phyloP scores from a whole-genome alignment of 2,888 invertebrate species.

The Ctena decussata region DNA sequence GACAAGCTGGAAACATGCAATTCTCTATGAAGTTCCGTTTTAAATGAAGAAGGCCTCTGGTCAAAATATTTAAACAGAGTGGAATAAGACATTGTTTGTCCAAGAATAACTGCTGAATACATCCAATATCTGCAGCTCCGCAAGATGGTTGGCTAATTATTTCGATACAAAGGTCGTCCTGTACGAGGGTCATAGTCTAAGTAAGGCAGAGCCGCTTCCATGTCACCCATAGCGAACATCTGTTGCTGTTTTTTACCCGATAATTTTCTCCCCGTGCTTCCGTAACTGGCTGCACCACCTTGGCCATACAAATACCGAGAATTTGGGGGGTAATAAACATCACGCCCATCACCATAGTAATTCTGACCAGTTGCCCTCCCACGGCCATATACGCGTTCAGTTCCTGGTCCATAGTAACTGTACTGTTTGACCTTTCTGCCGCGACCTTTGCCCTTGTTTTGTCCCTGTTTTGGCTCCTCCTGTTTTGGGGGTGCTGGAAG shows the following conservation, averaged over 20 bases:
- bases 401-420: slow-evolving; percentile 44
- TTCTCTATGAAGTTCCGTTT: too few species aligned
- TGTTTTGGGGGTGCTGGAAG: slow-evolving; percentile 36
- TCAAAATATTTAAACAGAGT: too few species aligned
- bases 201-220: slow-evolving; percentile 49
- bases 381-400: slow-evolving; percentile 43
- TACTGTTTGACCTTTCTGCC: slow-evolving; percentile 27
- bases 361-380: slow-evolving; percentile 39
- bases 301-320: slow-evolving; percentile 1
- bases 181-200: slow-evolving; percentile 28
- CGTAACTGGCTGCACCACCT: slow-evolving; percentile 12
- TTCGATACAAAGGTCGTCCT: not conserved
- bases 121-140: too few species aligned
- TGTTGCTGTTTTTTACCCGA: not conserved
- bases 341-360: slow-evolving; percentile 59
- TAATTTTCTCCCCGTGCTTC: not conserved
- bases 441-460: not conserved
- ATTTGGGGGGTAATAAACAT: slow-evolving; percentile 43
- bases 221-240: slow-evolving; percentile 49
- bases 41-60: too few species aligned
- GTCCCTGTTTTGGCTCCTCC: not conserved
- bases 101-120: too few species aligned
- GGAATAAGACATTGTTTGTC: too few species aligned
- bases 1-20: too few species aligned
- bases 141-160: too few species aligned